These are phyloP conservation scores for Acipenser ruthenus DNA, from an alignment of 2,797 vertebrate species.

Conservation along the genomic window DNA sequence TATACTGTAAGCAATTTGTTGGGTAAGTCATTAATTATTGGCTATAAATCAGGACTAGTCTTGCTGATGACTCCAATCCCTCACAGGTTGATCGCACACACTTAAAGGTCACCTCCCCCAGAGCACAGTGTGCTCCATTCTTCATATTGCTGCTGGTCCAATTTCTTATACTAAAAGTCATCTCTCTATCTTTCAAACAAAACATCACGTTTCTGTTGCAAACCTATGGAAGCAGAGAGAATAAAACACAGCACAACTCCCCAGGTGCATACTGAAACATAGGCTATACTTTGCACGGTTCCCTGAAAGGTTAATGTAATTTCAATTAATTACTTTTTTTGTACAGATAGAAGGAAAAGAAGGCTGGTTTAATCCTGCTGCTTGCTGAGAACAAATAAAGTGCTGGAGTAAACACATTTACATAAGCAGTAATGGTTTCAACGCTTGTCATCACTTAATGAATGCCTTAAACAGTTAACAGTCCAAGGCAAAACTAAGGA, in stretches of 20 bases:
- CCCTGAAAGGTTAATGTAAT: too few species aligned
- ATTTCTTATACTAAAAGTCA: neutral
- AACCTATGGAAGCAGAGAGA: neutral
- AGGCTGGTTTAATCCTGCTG: neutral
- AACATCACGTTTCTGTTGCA: neutral
- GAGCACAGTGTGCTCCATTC: neutral
- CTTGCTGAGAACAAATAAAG: neutral
- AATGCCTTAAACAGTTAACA: neutral
- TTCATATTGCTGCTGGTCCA: neutral
- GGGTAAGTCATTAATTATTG: neutral
- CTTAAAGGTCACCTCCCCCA: neutral
- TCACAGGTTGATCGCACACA: neutral
- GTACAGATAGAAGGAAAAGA: neutral
- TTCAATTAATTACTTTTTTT: neutral
- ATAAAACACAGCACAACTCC: neutral
- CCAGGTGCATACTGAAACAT: neutral
- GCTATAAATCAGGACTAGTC: neutral
- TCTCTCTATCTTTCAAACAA: neutral
- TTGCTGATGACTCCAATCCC: neutral
- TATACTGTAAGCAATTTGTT: neutral
- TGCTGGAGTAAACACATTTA: neutral
- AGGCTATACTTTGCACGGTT: neutral
- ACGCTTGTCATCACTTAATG: slow-evolving; percentile 1
- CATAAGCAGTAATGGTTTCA: neutral
- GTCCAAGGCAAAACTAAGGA: neutral